Conservation (phyloP, 2,888 invertebrate species). For the Dryomyza anilis region DNA sequence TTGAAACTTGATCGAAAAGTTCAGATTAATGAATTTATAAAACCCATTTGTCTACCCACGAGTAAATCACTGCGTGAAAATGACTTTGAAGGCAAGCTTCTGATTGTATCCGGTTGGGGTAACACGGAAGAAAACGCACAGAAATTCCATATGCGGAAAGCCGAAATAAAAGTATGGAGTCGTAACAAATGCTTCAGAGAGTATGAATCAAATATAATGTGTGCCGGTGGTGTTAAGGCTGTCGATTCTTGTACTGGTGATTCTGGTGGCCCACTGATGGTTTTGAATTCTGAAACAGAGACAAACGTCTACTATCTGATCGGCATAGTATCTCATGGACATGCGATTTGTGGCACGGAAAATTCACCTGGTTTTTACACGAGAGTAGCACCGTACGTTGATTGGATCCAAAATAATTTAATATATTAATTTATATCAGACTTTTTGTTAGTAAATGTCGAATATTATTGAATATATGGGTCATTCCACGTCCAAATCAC, state of each 20-base stretch:
- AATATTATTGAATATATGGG: too few relatives aligned
- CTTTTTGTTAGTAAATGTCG: too few relatives aligned
- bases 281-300: slow-evolving; percentile 28
- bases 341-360: slow-evolving; percentile 66
- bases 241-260: slow-evolving; percentile 67
- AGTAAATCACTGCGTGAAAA: slow-evolving; percentile 44
- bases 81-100: slow-evolving; percentile 56
- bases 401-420: slow-evolving; percentile 65
- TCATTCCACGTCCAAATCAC: too few relatives aligned
- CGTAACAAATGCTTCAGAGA: slow-evolving; percentile 62
- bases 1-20: slow-evolving; percentile 67
- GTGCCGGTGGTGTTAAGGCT: slow-evolving; percentile 66
- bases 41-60: slow-evolving; percentile 68
- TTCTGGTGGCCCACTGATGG: slow-evolving; percentile 65
- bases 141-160: slow-evolving; percentile 66
- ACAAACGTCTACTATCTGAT: slow-evolving; percentile 53
- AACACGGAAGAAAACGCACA: slow-evolving; percentile 63
- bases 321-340: slow-evolving; percentile 71
- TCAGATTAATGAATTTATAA: slow-evolving; percentile 63
- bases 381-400: slow-evolving; percentile 64
- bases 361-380: slow-evolving; percentile 72
- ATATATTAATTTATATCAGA: too few relatives aligned
- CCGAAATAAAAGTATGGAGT: slow-evolving; percentile 62
- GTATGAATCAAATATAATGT: slow-evolving; percentile 64
- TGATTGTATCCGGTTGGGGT: slow-evolving; percentile 71